phyloP scores from a whole-genome alignment of 1,140 invertebrate genomes.

The Saccostrea echinata region DNA sequence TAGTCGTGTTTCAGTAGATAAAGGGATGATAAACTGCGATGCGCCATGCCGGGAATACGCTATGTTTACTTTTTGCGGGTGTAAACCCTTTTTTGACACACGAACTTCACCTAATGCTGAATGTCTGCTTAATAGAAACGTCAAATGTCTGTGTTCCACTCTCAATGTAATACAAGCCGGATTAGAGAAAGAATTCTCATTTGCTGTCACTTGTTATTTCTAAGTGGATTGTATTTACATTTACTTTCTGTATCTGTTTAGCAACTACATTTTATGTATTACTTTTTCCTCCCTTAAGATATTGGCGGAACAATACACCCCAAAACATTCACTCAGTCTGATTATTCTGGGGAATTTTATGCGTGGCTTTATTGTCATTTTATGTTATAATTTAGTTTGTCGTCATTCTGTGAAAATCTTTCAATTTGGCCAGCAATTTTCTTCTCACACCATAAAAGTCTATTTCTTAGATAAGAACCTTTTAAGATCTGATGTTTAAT shows the following conservation, averaged over 20 bases:
- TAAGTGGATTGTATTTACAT: slow-evolving; percentile 37
- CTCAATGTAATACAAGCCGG: slow-evolving; percentile 1
- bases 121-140: slow-evolving; percentile 32
- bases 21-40: neutral
- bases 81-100: slow-evolving; percentile 25
- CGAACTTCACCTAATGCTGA: slow-evolving; percentile 3
- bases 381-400: neutral
- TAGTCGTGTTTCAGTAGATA: slow-evolving; percentile 25
- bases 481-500: neutral
- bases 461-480: neutral
- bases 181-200: slow-evolving; percentile 21
- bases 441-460: slow-evolving; percentile 13
- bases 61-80: slow-evolving; percentile 19
- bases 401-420: neutral
- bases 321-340: neutral
- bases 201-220: slow-evolving; percentile 27
- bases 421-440: slow-evolving; percentile 27
- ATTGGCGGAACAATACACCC: neutral
- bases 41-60: neutral
- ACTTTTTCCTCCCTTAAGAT: neutral
- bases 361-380: slow-evolving; percentile 4
- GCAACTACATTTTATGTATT: slow-evolving; percentile 17
- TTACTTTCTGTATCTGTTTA: slow-evolving; percentile 15
- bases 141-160: neutral
- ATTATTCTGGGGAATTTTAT: neutral